Base-by-base conservation (phyloP, 2,113 vertebrate genomes). In the Pomatostomus ruficeps region DNA sequence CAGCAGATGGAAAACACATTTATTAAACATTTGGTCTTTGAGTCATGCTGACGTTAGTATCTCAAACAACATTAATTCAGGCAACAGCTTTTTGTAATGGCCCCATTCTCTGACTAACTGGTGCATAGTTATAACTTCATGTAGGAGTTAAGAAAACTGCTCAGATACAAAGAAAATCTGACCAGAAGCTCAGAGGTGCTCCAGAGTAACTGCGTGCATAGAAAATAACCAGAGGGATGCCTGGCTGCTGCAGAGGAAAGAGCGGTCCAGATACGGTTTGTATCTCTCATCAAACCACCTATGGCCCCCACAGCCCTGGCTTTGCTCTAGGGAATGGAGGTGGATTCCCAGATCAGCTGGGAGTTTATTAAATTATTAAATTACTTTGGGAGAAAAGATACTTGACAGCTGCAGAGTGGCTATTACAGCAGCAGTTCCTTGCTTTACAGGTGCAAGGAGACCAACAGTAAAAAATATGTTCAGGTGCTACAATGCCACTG, bases 1-100 rank as follows among this genome's bases (percentile, higher is more conserved):
- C 61, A 78, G 57, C 91, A 91, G 77, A 91, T 93, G 89, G 73
- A 95, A 92, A 92, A 92, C 85, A 85, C 82, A 90, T 95, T 90
- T 88, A 96, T 71, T 85, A 95, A 88, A 90, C 82, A 88, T 85
- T 92, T 76, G 89, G 75, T 88, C 66, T 82, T 85, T 79, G 71
- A 95, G 49, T 92, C 88, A 90, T 7, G 4, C 62, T 92, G 76
- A 93, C 3, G 14, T 90, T 85, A 82, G 1, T 79, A 88, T 65
- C 78, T 85, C 45, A 72, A 83, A 68, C 62, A 75, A 74, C 54
- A 75, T 51, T 65, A 82, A 79, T 79, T 78, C 57, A 88, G 36
- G 75, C 66, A 85, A 67, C 66, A 75, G 74, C 14, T 52, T 93
- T 73, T 82, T 46, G 19, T 16, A 61, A 79, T 52, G 49, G 31